Evolutionary conservation across 2,113 vertebrate species (phyloP).

Genomic region (Cavia porcellus): DNA sequence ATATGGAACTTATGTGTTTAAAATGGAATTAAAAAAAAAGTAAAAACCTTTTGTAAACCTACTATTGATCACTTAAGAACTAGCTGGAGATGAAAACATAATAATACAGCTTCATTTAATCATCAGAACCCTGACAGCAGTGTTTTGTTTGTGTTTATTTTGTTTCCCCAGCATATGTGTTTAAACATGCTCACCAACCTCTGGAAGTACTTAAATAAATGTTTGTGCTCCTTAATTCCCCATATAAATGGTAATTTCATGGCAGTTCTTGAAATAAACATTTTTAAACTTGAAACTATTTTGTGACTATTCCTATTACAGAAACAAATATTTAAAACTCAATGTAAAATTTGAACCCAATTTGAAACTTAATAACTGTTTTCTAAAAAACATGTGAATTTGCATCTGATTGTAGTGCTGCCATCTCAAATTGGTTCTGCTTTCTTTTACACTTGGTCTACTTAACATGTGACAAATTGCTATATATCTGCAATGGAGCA

Average conservation of each 20-base stretch:
- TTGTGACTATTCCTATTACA: conserved; percentile 74
- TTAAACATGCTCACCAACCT: conserved; percentile 57
- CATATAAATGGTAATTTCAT: conserved; percentile 83
- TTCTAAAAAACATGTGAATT: conserved; percentile 46
- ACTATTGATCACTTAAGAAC: conserved; percentile 18
- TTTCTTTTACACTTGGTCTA: conserved; percentile 46
- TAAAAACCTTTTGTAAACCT: neutral
- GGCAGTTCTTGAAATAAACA: conserved; percentile 81
- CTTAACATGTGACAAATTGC: neutral
- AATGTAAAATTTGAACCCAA: conserved; percentile 69
- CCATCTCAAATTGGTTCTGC: conserved; percentile 27
- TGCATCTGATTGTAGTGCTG: neutral
- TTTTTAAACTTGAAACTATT: conserved; percentile 79
- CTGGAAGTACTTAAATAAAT: conserved; percentile 81
- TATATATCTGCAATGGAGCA: neutral
- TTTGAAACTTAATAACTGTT: conserved; percentile 65
- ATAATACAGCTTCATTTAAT: neutral
- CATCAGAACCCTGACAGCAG: neutral
- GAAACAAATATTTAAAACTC: conserved; percentile 76
- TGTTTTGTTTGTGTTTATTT: conserved; percentile 17
- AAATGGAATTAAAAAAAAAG: conserved; percentile 37
- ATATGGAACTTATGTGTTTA: neutral
- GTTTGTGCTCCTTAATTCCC: conserved; percentile 80
- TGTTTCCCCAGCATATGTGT: conserved; percentile 21
- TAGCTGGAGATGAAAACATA: neutral